These are phyloP conservation scores for Zygaena filipendulae DNA, from an alignment of 2,888 invertebrate genomes.

Conservation along the genomic window DNA sequence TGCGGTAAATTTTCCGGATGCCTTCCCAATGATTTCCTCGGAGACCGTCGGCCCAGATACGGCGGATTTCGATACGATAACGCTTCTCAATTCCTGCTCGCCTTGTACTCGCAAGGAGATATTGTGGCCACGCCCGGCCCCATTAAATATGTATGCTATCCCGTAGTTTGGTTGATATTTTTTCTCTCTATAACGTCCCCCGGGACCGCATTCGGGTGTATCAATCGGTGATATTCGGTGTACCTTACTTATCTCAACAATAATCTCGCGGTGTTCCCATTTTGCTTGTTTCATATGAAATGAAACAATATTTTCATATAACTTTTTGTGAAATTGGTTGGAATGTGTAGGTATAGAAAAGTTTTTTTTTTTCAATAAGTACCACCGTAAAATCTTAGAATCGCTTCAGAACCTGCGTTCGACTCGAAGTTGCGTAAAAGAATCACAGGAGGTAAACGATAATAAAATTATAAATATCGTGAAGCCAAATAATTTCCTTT, in stretches of 20 bases:
- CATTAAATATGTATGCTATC: conserved; percentile 50
- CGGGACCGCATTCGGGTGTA: conserved; percentile 42
- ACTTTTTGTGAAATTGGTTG: conserved; percentile 1
- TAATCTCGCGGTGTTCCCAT: conserved; percentile 34
- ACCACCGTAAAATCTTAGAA: too few relatives aligned
- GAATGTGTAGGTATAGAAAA: too few relatives aligned
- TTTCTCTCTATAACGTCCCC: conserved; percentile 28
- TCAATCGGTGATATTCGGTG: conserved; percentile 50
- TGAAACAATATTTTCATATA: too few relatives aligned
- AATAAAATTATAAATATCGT: too few relatives aligned
- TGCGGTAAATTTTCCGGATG: conserved; percentile 75
- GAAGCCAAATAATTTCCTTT: too few relatives aligned
- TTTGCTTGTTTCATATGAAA: conserved; percentile 18
- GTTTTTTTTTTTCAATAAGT: too few relatives aligned
- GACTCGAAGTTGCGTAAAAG: too few relatives aligned
- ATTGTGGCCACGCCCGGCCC: conserved; percentile 48
- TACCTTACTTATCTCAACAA: conserved; percentile 36
- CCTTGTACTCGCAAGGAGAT: conserved; percentile 37
- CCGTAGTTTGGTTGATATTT: conserved; percentile 36
- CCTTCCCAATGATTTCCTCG: conserved; percentile 83
- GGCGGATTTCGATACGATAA: conserved; percentile 66
- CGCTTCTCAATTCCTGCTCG: conserved; percentile 58
- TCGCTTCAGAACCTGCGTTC: too few relatives aligned
- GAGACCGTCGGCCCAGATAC: conserved; percentile 72
- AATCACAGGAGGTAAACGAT: too few relatives aligned